Evolutionary conservation across 2,797 vertebrate species (phyloP), one percentile per base, ranked within the genome.

Genomic region (Liasis olivaceus): DNA sequence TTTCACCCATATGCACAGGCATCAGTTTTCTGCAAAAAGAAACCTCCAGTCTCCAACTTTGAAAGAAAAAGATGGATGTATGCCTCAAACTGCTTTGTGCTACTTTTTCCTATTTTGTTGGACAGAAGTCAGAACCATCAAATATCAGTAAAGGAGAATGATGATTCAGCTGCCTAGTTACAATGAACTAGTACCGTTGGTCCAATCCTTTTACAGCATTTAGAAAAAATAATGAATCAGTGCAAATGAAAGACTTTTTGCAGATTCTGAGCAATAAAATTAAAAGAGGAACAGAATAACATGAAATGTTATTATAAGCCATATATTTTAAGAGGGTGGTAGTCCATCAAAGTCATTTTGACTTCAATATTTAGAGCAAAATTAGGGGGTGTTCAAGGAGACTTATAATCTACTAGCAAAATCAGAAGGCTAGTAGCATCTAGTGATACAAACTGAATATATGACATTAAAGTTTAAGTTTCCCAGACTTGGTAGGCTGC

Each of bases 1-100:
- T 51, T 93, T 95, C 69, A 84, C 5, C 92, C 91, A 64, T 5
- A 90, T 89, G 62, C 22, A 47, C 28, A 72, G n/a, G 66, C 54
- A 88, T 88, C 89, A 62, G 15, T 66, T 93, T 72, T 94, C 63
- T 89, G 28, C 66, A 63, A 90, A 92, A 90, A 0, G 66, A 84
- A 36, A 62, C 1, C 36, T 56, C 81, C 85, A 60, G 88, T 91
- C 93, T 93, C 69, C 1, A 0, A 13, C 47, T 69, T 81, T 59
- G 54, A 92, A 95, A 92, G 47, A 58, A 85, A 89, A 81, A 59
- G 15, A 60, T 36, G 36, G 3, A 1, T 3, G 84, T 54, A 4
- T 51, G 85, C 69, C 89, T 91, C 0, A 0, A 88, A 60, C 5
- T 22, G 88, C 22, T 11, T 60, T 85, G 20, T 72, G 47, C 47